A percentile compares a stretch with the other conserved stretches of the same genome.
Conservation (phyloP, 2,888 invertebrate species). For the Steinernema carpocapsae region DNA sequence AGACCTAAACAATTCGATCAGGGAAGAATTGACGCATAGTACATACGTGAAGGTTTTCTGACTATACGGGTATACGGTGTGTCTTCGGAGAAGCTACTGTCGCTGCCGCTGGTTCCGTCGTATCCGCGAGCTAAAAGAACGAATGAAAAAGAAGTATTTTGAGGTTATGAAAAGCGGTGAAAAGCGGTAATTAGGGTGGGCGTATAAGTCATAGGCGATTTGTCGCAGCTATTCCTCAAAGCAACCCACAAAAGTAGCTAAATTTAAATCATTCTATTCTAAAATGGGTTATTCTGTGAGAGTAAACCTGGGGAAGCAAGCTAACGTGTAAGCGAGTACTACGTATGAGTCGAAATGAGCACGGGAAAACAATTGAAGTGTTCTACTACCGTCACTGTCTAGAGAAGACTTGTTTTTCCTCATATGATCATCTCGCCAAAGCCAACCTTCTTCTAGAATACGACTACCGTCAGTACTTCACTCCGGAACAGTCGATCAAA, state of each 20-base stretch:
- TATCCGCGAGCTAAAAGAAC: not conserved
- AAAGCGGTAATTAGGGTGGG: too few species aligned
- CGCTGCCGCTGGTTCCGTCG: not conserved
- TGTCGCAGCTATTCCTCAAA: too few species aligned
- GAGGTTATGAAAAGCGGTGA: too few species aligned
- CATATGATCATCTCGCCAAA: constrained; percentile 47
- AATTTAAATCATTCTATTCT: too few species aligned
- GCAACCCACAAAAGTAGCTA: too few species aligned
- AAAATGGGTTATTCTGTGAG: too few species aligned
- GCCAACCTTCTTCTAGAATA: constrained; percentile 45
- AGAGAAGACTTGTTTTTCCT: constrained; percentile 11
- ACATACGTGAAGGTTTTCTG: not conserved
- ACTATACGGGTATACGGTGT: not conserved
- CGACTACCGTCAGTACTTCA: not conserved
- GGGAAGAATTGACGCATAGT: not conserved
- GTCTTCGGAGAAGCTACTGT: not conserved
- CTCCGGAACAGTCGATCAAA: not conserved
- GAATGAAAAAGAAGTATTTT: too few species aligned
- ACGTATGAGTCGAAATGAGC: not conserved
- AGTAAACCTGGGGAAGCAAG: too few species aligned
- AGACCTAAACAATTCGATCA: not conserved
- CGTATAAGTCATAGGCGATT: too few species aligned
- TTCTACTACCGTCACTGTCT: constrained; percentile 26
- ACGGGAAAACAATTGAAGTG: not conserved
- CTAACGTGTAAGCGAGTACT: constrained; percentile 17